Percentiles rank a stretch among this genome's conserved stretches.
Conservation (phyloP, 2,113 vertebrate species). For the Oryzias curvinotus region DNA sequence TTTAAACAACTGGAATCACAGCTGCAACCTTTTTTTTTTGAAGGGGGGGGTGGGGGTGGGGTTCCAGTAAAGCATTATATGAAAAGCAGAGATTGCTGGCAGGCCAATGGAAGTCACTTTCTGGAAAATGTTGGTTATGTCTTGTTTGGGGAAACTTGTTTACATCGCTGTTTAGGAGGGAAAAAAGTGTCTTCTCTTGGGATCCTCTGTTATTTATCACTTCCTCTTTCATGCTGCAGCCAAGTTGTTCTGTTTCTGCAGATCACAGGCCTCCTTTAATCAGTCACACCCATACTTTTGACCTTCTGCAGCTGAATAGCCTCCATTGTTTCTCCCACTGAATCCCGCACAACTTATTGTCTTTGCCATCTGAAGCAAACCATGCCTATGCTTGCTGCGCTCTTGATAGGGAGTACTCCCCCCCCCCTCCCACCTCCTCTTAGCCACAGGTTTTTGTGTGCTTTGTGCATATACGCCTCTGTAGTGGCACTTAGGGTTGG, state of each 20-base stretch:
- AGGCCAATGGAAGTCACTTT: slow-evolving; percentile 28
- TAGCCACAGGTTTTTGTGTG: slow-evolving; percentile 52
- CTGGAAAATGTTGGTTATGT: slow-evolving; percentile 6
- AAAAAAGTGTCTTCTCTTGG: slow-evolving; percentile 47
- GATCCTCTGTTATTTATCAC: slow-evolving; percentile 72
- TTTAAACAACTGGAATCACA: too few relatives aligned
- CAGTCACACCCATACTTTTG: slow-evolving; percentile 74
- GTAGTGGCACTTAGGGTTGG: slow-evolving; percentile 34
- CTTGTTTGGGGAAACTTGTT: slow-evolving; percentile 4
- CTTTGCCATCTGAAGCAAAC: slow-evolving; percentile 57
- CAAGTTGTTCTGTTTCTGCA: slow-evolving; percentile 61
- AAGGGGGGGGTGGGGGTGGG: too few relatives aligned
- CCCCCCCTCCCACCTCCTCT: slow-evolving; percentile 47
- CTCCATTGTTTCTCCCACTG: slow-evolving; percentile 61
- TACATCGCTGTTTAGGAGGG: slow-evolving; percentile 40
- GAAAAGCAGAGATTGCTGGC: slow-evolving; percentile 12
- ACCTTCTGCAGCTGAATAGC: slow-evolving; percentile 63
- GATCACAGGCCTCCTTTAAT: slow-evolving; percentile 66
- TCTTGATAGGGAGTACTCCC: slow-evolving; percentile 36
- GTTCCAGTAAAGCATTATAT: too few relatives aligned
- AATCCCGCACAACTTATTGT: slow-evolving; percentile 61
- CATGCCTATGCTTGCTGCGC: slow-evolving; percentile 65
- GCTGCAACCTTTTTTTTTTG: too few relatives aligned
- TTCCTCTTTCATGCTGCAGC: slow-evolving; percentile 73
- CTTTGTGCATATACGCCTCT: slow-evolving; percentile 54